Evolutionary conservation across 2,888 invertebrate genomes (phyloP), one percentile per base, ranked within the genome.

Genomic region (Morpho achilles): DNA sequence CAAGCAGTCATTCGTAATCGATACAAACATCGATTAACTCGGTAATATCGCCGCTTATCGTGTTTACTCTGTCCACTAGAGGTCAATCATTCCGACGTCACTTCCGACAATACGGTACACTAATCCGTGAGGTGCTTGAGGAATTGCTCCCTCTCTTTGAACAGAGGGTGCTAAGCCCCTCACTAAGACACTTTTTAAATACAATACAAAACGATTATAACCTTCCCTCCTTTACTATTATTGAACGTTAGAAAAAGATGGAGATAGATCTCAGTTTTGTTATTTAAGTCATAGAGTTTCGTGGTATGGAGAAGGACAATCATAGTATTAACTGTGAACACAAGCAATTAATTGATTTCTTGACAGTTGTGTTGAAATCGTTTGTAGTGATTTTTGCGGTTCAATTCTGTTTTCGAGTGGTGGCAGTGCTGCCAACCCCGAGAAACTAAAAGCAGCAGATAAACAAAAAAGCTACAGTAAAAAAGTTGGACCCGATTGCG

Each of bases 281-380:
- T 9, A 40, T 9, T 40, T n/a, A 8, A 8, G 7, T 8, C 41
- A n/a, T 8, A 9, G 3, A 50, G 23, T 45, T 39, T 50, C 53
- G 56, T 63, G 65, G 71, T 69, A 63, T 22, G 54, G 59, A 62
- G 61, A 56, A 60, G 59, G 67, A 65, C 52, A 61, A 68, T 60
- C 56, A 64, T 65, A 59, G 59, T 64, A 64, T 68, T 60, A 64
- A 64, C 63, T 60, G 63, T 59, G 67, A 65, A 72, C 68, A 67
- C 66, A 69, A 64, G 65, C 70, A 72, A 68, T 75, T 73, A 76
- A 77, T 76, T 75, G 76, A 75, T 76, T 77, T 72, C 63, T 69
- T 67, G 65, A 67, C 67, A 67, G 67, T 71, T 57, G 65, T 64
- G 70, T 67, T 67, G 61, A 56, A 59, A 56, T 62, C 61, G 51